A percentile compares a stretch with the other conserved stretches of the same genome.
These are phyloP conservation scores for Clupea harengus DNA, from an alignment of 2,113 vertebrate species.

Conservation along the genomic window DNA sequence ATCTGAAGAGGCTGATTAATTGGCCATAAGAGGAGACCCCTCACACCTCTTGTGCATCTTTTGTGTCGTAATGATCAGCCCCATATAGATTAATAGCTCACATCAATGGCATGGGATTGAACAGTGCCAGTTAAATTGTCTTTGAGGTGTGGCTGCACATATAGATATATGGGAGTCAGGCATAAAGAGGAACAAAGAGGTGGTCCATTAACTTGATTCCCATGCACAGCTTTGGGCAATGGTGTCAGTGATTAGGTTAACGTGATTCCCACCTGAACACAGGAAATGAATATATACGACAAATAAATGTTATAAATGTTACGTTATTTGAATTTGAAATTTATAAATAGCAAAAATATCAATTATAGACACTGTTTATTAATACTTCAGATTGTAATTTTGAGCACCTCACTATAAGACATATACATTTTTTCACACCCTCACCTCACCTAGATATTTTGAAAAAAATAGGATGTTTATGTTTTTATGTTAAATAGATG, in stretches of 20 bases:
- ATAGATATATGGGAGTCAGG: neutral
- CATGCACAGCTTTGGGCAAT: neutral
- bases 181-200: neutral
- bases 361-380: neutral
- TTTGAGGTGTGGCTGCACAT: neutral
- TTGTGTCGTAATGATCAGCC: conserved; percentile 62
- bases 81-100: conserved; percentile 67
- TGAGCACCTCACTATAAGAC: neutral
- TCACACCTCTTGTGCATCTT: conserved; percentile 58
- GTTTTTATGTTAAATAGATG: neutral
- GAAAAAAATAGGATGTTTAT: neutral
- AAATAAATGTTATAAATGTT: too few species aligned
- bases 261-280: neutral
- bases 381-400: neutral
- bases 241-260: neutral
- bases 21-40: conserved; percentile 32
- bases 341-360: too few species aligned
- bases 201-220: neutral
- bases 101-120: conserved; percentile 20
- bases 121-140: neutral
- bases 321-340: too few species aligned
- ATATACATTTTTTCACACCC: too few species aligned
- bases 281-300: neutral
- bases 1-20: conserved; percentile 48
- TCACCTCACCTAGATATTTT: neutral